Percentiles rank a stretch among this genome's conserved stretches.
Evolutionary conservation across 2,113 vertebrate species (phyloP).

Genomic region (Planiliza haematocheilus): DNA sequence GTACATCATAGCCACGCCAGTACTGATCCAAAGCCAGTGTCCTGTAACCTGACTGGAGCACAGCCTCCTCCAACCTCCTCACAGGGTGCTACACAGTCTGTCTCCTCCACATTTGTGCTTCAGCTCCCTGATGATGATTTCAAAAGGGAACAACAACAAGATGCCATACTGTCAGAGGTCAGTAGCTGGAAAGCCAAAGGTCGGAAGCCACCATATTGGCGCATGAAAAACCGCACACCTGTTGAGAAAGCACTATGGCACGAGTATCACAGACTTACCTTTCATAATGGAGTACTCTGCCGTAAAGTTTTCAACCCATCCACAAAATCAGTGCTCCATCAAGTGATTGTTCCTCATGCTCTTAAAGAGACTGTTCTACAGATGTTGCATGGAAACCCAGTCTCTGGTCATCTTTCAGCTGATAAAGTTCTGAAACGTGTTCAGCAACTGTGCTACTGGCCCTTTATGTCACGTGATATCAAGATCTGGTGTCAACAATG

Average conservation of each 20-base stretch:
- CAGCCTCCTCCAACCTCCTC: no score
- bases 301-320: conserved; percentile 2
- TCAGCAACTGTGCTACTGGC: conserved; percentile 30
- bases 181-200: not conserved
- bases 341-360: not conserved
- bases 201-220: not conserved
- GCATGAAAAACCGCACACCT: not conserved
- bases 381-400: conserved; percentile 9
- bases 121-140: not conserved
- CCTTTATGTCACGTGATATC: conserved; percentile 33
- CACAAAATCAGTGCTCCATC: not conserved
- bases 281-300: conserved; percentile 8
- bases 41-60: not conserved
- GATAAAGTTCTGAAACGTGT: conserved; percentile 26
- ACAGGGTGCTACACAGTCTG: not conserved
- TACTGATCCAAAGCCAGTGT: not conserved
- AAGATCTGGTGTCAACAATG: conserved; percentile 25
- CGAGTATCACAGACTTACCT: not conserved
- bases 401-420: not conserved
- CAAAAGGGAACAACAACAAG: not conserved
- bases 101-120: not conserved
- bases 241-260: not conserved
- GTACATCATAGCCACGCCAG: no score
- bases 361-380: not conserved
- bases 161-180: conserved; percentile 8